phyloP scores from a whole-genome alignment of 2,113 vertebrate genomes.

The Pseudopipra pipra region DNA sequence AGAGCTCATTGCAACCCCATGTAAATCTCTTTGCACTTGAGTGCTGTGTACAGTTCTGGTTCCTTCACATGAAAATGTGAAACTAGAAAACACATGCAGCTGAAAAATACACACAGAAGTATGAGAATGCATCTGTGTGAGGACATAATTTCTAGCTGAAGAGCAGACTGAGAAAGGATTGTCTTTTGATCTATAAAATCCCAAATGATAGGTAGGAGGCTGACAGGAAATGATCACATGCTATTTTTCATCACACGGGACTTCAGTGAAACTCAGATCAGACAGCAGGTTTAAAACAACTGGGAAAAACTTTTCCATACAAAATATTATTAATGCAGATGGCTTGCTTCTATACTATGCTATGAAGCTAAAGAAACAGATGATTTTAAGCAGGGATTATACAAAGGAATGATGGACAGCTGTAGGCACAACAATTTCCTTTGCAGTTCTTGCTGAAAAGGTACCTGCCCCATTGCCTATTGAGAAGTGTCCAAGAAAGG shows the following conservation, averaged over 20 bases:
- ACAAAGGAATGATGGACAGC: not conserved
- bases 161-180: not conserved
- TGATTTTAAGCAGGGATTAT: not conserved
- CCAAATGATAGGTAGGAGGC: not conserved
- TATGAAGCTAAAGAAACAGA: not conserved
- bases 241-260: not conserved
- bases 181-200: not conserved
- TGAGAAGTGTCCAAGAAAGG: not conserved
- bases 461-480: not conserved
- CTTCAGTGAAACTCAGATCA: not conserved
- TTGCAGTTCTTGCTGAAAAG: not conserved
- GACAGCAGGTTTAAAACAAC: not conserved
- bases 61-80: not conserved
- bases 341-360: not conserved
- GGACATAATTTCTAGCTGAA: not conserved
- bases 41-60: not conserved
- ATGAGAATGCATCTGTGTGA: not conserved
- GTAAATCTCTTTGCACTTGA: not conserved
- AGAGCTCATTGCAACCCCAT: not conserved
- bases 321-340: not conserved
- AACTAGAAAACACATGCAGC: not conserved
- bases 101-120: not conserved
- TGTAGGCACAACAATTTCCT: not conserved
- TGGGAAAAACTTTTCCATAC: not conserved
- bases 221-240: fast-evolving